These are phyloP conservation scores for Puffinus mauretanicus DNA, from an alignment of 2,113 vertebrate genomes.

Conservation along the genomic window DNA sequence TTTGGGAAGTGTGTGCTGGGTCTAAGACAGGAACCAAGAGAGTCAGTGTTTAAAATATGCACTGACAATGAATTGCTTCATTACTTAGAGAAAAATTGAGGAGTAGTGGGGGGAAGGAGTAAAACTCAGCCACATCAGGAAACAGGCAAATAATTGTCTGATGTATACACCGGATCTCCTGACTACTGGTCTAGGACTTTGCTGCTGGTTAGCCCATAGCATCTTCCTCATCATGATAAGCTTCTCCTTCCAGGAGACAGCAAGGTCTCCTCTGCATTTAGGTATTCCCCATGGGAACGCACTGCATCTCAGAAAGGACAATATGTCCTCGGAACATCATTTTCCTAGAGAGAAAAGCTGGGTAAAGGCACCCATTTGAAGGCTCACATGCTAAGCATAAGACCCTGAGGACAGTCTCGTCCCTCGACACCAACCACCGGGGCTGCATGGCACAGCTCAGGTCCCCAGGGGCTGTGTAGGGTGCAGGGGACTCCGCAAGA, in stretches of 20 bases:
- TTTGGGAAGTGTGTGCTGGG: background rate
- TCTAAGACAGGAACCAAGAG: constrained; percentile 24
- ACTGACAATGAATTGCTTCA: constrained; percentile 34
- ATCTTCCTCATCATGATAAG: background rate
- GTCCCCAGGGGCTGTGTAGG: background rate
- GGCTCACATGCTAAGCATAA: background rate
- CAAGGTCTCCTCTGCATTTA: background rate
- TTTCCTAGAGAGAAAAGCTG: background rate
- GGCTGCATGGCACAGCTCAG: background rate
- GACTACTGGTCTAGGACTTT: background rate
- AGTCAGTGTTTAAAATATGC: constrained; percentile 30
- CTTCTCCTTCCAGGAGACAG: background rate
- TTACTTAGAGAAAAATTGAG: constrained; percentile 16
- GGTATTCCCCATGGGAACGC: background rate
- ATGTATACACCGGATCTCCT: background rate
- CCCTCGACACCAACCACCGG: background rate
- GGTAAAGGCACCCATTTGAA: background rate
- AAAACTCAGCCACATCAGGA: background rate
- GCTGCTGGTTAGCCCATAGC: background rate
- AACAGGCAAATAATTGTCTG: constrained; percentile 18
- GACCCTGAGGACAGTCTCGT: background rate
- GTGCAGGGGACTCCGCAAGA: background rate
- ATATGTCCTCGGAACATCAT: background rate
- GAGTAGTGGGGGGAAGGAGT: background rate
- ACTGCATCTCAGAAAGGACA: background rate